phyloP scores from a whole-genome alignment of 2,797 vertebrate species.

The Hylomyscus alleni region DNA sequence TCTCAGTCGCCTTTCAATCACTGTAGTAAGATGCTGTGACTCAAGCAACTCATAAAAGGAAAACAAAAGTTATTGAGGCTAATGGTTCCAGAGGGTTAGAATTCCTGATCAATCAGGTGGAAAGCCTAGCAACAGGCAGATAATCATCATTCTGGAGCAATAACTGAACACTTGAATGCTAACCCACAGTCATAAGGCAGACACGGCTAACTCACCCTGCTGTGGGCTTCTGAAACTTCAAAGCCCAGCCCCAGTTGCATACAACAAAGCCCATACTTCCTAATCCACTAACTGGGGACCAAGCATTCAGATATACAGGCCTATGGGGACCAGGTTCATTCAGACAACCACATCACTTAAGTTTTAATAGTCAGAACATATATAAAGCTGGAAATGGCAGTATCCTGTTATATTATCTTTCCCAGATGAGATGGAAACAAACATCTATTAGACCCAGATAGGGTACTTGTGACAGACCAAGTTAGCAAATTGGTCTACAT shows the following conservation, averaged over 20 bases:
- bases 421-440: not conserved
- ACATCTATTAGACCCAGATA: not conserved
- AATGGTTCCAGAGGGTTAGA: not conserved
- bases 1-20: not conserved
- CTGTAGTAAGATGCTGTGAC: fast-evolving
- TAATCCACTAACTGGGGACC: not conserved
- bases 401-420: not conserved
- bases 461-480: not conserved
- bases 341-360: not conserved
- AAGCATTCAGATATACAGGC: not conserved
- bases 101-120: not conserved
- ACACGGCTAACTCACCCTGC: not conserved
- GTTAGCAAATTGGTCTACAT: not conserved
- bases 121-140: not conserved
- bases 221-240: not conserved
- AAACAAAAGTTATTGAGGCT: not conserved
- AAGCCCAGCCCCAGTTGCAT: not conserved
- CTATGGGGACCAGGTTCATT: not conserved
- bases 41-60: not conserved
- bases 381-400: not conserved
- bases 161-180: too few species aligned
- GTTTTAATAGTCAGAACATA: not conserved
- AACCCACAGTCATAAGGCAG: not conserved
- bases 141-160: not conserved
- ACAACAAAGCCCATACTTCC: not conserved